phyloP scores from a whole-genome alignment of 2,888 invertebrate genomes.

The Aphidoletes aphidimyza region DNA sequence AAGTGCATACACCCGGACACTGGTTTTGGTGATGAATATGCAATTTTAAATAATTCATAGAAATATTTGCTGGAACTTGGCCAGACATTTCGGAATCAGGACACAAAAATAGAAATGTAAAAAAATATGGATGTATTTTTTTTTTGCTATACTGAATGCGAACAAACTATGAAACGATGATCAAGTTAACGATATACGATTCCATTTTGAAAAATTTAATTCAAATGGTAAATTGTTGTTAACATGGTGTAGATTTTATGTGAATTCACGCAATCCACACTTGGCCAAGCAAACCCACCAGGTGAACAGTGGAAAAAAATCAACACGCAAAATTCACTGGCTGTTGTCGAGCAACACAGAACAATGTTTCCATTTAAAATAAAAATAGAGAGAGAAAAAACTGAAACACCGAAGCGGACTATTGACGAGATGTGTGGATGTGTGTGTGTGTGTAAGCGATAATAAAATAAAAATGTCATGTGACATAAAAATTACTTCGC shows the following conservation, averaged over 20 bases:
- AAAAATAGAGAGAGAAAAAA: background rate
- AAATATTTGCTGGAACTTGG: background rate
- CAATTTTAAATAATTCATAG: conserved; percentile 7
- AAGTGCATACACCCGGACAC: no score
- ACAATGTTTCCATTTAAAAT: background rate
- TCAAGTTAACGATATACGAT: background rate
- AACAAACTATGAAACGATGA: background rate
- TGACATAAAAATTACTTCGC: conserved; percentile 35
- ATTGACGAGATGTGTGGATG: background rate
- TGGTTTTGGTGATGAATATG: background rate
- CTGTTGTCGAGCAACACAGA: background rate
- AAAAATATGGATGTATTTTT: background rate
- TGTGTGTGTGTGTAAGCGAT: background rate
- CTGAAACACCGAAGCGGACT: background rate
- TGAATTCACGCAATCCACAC: conserved; percentile 48
- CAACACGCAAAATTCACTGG: conserved; percentile 23
- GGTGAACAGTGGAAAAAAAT: background rate
- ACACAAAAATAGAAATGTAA: background rate
- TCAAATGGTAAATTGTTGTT: conserved; percentile 25
- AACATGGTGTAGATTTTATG: conserved; percentile 45
- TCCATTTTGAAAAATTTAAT: conserved; percentile 44
- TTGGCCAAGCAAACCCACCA: background rate
- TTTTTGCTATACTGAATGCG: background rate
- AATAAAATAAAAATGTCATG: conserved; percentile 49
- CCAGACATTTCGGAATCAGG: background rate